Evolutionary conservation across 2,888 invertebrate species (phyloP), one percentile per base, ranked within the genome.

Genomic region (Cyaniris semiargus): DNA sequence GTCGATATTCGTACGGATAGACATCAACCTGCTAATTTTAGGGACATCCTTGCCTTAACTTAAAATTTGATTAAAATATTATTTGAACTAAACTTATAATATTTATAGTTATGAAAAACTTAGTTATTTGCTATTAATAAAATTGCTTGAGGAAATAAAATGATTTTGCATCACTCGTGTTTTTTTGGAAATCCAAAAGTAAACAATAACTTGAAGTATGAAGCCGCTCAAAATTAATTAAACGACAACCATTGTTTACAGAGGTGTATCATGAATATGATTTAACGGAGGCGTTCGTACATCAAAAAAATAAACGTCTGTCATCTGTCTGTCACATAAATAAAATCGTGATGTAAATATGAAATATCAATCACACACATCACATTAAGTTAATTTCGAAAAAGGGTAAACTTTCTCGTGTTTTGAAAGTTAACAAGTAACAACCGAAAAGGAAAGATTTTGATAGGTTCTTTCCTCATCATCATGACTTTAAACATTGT

Each of bases 391-490:
- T 74, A 74, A 74, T 74, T 44, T 72, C 23, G 44, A 74, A 48
- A 74, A 74, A 74, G 74, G 74, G 74, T 27, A 23, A 44, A 48
- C 74, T 74, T 74, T 74, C 74, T 53, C 44, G 74, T 74, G 74
- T 48, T 38, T 27, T 48, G 48, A 44, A 74, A 74, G 44, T 74
- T 48, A 48, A 48, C 48, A 72, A 21, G 15, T 72, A 23, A 21
- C 18, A 48, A 38, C 38, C 66, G 27, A 66, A 66, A 66, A 13
- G 23, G 23, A 60, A 66, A 27, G 27, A 66, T 27, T 66, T 66
- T 27, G 4, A 60, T 60, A 66, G 27, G 66, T 27, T 66, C 15
- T 66, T 27, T 66, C 66, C 66, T 66, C 66, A 27, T 66, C 66
- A 31, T 31, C 66, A 31, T 66, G 66, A 66, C 66, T 60, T 13